These are phyloP conservation scores for Sitta europaea DNA, from an alignment of 2,113 vertebrate genomes.

Conservation along the genomic window DNA sequence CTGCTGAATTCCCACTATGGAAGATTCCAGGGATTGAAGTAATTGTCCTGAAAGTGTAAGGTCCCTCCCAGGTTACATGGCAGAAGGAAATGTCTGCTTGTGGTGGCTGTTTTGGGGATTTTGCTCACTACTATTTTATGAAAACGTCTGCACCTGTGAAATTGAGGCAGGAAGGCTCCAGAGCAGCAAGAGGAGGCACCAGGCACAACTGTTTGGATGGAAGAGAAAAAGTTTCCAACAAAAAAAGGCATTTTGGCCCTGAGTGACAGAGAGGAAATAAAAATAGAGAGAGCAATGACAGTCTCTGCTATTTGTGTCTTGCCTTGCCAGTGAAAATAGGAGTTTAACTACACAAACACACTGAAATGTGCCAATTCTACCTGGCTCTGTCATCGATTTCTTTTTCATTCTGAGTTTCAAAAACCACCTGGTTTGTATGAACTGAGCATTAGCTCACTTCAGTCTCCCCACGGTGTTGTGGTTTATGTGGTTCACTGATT, in stretches of 20 bases:
- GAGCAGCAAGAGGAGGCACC: background rate
- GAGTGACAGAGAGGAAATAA: background rate
- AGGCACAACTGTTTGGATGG: accelerated
- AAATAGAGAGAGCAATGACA: background rate
- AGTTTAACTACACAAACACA: background rate
- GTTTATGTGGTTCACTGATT: background rate
- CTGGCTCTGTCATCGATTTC: background rate
- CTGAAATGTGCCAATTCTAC: background rate
- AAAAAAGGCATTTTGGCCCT: background rate
- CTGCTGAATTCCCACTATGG: background rate
- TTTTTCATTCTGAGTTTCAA: background rate
- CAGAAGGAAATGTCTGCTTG: background rate
- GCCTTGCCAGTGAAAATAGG: background rate
- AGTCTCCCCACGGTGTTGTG: background rate
- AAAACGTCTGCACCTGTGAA: background rate
- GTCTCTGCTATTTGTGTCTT: background rate
- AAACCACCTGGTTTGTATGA: background rate
- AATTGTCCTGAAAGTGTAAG: background rate
- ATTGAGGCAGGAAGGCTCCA: background rate
- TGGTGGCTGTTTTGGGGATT: background rate
- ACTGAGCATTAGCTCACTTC: background rate
- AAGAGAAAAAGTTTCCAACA: background rate
- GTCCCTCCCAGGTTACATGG: accelerated
- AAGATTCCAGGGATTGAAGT: background rate
- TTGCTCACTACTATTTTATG: background rate